These are phyloP conservation scores for Pantherophis guttatus DNA, from an alignment of 2,113 vertebrate genomes.

Conservation along the genomic window DNA sequence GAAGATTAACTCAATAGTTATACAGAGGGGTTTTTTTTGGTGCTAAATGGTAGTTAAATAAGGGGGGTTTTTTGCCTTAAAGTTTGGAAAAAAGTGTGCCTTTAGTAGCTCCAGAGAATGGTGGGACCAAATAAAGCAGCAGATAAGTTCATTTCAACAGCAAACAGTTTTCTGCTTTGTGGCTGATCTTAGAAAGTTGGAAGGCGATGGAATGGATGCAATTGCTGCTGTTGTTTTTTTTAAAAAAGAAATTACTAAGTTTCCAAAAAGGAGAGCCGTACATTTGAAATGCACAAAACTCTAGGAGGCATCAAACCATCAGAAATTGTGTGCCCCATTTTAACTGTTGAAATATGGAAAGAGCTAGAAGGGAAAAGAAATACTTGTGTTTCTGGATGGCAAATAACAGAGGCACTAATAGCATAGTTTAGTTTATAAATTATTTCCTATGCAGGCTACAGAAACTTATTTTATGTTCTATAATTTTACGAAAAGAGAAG, in stretches of 20 bases:
- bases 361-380: neutral
- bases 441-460: constrained; percentile 43
- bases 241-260: neutral
- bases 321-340: neutral
- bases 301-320: neutral
- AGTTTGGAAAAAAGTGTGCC: neutral
- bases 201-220: neutral
- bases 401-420: neutral
- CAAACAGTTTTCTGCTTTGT: neutral
- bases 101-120: neutral
- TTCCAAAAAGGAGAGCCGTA: neutral
- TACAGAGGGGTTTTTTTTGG: neutral
- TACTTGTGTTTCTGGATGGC: neutral
- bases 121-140: neutral
- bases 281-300: neutral
- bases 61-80: neutral
- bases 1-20: neutral
- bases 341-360: neutral
- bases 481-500: constrained; percentile 1
- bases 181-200: neutral
- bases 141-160: neutral
- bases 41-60: neutral
- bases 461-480: constrained; percentile 37
- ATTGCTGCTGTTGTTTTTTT: neutral
- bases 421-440: constrained; percentile 55